Conservation (phyloP, 2,113 vertebrate species). For the Isichthys henryi region DNA sequence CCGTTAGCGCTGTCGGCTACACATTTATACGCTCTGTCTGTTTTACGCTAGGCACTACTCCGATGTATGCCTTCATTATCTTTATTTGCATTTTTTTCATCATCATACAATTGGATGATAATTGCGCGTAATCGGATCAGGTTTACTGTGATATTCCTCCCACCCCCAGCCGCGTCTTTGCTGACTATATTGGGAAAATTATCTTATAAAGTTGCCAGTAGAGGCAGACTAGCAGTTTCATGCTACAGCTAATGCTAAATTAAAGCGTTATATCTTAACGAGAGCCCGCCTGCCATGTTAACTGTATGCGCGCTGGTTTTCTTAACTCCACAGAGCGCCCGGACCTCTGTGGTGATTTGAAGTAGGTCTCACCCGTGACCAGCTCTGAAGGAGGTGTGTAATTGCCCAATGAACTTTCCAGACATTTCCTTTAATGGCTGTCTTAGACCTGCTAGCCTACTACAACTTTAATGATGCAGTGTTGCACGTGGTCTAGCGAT, state of each 20-base stretch:
- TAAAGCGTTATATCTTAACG: background rate
- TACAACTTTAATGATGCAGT: slow-evolving; percentile 4
- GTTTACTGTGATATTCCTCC: background rate
- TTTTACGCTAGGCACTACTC: background rate
- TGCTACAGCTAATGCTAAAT: background rate
- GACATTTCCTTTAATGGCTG: background rate
- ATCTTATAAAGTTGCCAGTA: background rate
- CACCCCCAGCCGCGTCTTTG: background rate
- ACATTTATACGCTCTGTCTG: background rate
- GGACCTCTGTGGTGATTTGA: background rate
- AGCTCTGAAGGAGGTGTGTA: background rate
- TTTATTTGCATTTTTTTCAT: slow-evolving; percentile 3
- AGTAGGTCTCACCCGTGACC: background rate
- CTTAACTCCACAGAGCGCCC: background rate
- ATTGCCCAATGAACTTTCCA: background rate
- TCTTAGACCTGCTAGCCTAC: background rate
- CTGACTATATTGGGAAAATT: background rate
- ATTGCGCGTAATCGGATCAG: background rate
- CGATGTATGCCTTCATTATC: background rate
- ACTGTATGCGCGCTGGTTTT: background rate
- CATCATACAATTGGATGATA: slow-evolving; percentile 5
- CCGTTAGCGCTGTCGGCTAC: background rate
- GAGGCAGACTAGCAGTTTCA: background rate
- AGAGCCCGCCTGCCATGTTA: background rate
- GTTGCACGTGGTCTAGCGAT: background rate